Base-by-base conservation (phyloP, 2,113 vertebrate species). In the Labeo catla region DNA sequence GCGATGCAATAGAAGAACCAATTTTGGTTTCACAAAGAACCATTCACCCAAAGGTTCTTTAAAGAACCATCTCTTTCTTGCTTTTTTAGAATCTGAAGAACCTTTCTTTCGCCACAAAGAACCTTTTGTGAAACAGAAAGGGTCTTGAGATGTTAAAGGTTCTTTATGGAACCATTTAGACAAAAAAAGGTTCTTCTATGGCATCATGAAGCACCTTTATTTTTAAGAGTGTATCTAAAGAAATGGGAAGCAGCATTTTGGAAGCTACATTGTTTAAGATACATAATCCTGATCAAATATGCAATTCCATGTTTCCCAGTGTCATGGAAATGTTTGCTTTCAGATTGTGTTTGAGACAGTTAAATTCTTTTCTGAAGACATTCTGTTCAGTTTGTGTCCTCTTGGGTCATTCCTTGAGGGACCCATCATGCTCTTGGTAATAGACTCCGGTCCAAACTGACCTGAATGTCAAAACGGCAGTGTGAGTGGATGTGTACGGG, bases 341-440 rank as follows among this genome's bases (percentile, higher is more conserved):
- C 45, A 49, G 73, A 50, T 68, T 90, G 90, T 73, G 78, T 84
- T 88, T 86, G 79, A 65, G 76, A 28, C 28, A 74, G 88, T 86
- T 81, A 50, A 65, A 66, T 91, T 81, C 89, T 86, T 90, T 84
- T 90, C 91, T 90, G 88, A 90, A 86, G 89, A 89, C 88, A 90
- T 70, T 89, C 77, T 91, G 86, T 90, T 83, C 86, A 72, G 77
- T 86, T 81, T 77, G 84, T 90, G 87, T 50, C 68, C 36, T 76
- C 83, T 82, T 74, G 85, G 90, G 84, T 76, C n/a, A 1, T 76
- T 70, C 78, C 21, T 83, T 72, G 52, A 13, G 10, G 16, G 34
- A 57, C 65, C 68, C 50, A 47, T 19, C 16, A 77, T 74, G 86
- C 39, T 68, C 70, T 83, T 73, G 9, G 77, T 73, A 89, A 80